Conservation (phyloP, 1,140 invertebrate species). For the Popillia japonica region DNA sequence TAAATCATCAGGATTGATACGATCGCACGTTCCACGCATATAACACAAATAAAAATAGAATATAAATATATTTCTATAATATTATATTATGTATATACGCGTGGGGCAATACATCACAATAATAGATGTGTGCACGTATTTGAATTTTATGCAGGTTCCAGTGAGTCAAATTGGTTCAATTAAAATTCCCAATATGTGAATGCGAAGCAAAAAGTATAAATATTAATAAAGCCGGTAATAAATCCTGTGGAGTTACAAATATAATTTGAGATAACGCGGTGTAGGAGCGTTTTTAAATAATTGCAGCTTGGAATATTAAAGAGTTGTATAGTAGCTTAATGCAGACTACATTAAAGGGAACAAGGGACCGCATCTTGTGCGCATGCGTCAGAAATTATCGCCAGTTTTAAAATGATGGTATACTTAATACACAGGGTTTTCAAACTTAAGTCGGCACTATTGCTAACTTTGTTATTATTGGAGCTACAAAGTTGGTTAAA, state of each 20-base stretch:
- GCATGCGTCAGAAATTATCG: too few species aligned
- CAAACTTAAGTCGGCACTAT: too few species aligned
- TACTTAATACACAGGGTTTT: too few species aligned
- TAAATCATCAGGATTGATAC: slow-evolving; percentile 18
- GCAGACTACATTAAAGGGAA: too few species aligned
- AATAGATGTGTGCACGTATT: slow-evolving; percentile 18
- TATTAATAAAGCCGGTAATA: neutral
- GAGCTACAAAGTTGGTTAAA: too few species aligned
- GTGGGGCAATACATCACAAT: neutral
- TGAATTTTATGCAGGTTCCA: slow-evolving; percentile 6
- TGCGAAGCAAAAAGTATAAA: neutral
- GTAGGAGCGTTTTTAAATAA: too few species aligned
- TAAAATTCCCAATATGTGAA: neutral
- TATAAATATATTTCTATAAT: slow-evolving; percentile 35
- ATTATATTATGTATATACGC: neutral
- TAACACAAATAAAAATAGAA: neutral
- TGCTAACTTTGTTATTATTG: too few species aligned
- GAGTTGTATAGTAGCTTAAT: too few species aligned
- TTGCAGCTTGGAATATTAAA: too few species aligned
- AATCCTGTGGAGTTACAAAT: neutral
- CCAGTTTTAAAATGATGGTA: too few species aligned
- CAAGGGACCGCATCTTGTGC: too few species aligned
- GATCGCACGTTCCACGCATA: neutral
- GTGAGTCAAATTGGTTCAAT: slow-evolving; percentile 18
- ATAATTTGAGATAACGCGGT: neutral